These are phyloP conservation scores for Thalassarche chlororhynchos DNA, from an alignment of 2,113 vertebrate species.

Conservation along the genomic window DNA sequence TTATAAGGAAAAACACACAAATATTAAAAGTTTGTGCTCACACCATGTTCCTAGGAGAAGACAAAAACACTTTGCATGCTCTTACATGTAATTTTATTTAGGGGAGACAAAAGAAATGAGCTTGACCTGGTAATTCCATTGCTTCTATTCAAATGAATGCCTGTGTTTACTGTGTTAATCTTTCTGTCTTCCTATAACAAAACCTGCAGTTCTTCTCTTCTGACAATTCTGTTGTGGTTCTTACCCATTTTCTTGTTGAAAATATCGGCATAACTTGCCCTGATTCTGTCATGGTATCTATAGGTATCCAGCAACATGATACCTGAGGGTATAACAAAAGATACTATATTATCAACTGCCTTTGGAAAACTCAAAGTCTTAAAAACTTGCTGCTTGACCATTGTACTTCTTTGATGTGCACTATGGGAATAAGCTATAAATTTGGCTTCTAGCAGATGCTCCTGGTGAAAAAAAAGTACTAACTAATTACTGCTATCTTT, in stretches of 20 bases:
- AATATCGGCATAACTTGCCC: neutral
- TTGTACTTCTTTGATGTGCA: neutral
- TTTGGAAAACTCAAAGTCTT: neutral
- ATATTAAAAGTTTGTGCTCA: slow-evolving; percentile 9
- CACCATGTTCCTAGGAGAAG: neutral
- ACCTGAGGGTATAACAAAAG: neutral
- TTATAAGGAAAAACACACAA: neutral
- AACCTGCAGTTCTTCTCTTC: neutral
- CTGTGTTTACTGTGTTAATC: neutral
- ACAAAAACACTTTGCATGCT: neutral
- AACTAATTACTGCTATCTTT: neutral
- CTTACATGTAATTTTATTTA: slow-evolving; percentile 24
- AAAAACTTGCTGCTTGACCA: neutral
- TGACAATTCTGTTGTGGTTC: neutral
- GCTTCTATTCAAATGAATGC: neutral
- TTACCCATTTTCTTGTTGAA: neutral
- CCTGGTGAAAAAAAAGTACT: neutral
- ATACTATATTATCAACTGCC: neutral
- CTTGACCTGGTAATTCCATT: neutral
- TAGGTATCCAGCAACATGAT: neutral
- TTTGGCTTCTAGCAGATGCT: neutral
- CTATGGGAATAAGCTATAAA: neutral
- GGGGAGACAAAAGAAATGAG: neutral
- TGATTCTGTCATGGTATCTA: neutral
- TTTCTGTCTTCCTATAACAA: neutral